Base-by-base conservation (phyloP, 2,888 invertebrate species). In the Biston betularia region DNA sequence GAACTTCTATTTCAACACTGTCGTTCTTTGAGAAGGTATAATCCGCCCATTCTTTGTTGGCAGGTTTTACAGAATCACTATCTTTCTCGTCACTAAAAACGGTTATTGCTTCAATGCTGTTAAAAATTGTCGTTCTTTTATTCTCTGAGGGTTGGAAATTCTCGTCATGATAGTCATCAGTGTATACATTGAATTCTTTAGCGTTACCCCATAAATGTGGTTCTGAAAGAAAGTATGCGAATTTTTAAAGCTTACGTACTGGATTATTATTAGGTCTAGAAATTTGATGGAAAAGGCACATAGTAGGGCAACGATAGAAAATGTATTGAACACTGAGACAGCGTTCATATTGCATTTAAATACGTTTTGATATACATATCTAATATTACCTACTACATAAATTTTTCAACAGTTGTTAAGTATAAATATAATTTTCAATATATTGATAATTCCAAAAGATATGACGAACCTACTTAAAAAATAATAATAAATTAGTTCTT, bases 21-120 rank as follows among this genome's bases (percentile, higher is more conserved):
- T 79, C 77, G 46, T 75, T 72, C 54, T 72, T 77, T 8, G 61
- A 61, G 33, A 77, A 54, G 6, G 68, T 49, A 49, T 74, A 78
- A 40, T 76, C 64, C 9, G 59, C 14, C 67, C 48, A 45, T 10
- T 56, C 46, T 40, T 56, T 64, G 4, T 59, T 15, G 15, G 8
- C 11, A 10, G 40, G 15, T 35, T 52, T 52, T 14, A 1, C 2
- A 4, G 3, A 5, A 14, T 38, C 38, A 10, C 33, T 49, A 6
- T 34, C n/a, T 14, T 45, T 14, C 7, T 45, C 45, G 1, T 45
- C 45, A 45, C 14, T 14, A 7, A 45, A 45, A 6, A n/a, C n/a
- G 44, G n/a, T 7, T 1, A n/a, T n/a, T 34, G 8, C n/a, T 34
- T n/a, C 33, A 7, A 7, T 33, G 11, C 34, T n/a, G 50, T 34